Base-by-base conservation (phyloP, 2,113 vertebrate genomes). In the Fulmarus glacialis region DNA sequence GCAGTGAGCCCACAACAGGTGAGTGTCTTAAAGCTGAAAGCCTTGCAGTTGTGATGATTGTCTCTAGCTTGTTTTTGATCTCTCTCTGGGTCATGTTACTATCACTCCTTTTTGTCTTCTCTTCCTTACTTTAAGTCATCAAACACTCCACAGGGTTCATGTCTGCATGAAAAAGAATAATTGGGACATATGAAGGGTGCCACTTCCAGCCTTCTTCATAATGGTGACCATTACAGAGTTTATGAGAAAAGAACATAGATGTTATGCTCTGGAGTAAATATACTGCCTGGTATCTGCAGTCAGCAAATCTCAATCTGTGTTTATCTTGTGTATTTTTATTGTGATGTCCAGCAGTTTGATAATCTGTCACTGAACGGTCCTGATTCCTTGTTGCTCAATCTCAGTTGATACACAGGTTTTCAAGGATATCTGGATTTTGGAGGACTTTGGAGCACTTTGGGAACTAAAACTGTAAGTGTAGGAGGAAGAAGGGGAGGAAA, bases 31-130 rank as follows among this genome's bases (percentile, higher is more conserved):
- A 29, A 52, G 43, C 12, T 15, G 43, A 22, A 80, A 68, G 16
- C 8, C 24, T 77, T 83, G 38, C 17, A 38, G 43, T 67, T 67
- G 11, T 36, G 12, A 36, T 70, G 45, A 10, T 18, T 55, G 15
- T 43, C 13, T 66, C 24, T n/a, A 32, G 48, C 12, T 82, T 64
- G 16, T 20, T 85, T 85, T 70, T 0, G 0, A 1, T 29, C 11
- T 79, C 8, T 75, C 8, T 80, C 29, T 77, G 60, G 19, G 16
- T 64, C 21, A 29, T 73, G 11, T 84, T 81, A 22, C 27, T 63
- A 21, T 62, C 23, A 9, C 7, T 87, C 8, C 10, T 32, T 55
- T 75, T 45, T 50, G 29, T 53, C 34, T 82, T 91, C 6, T 74
- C 15, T 89, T 71, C n/a, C 36, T 75, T 82, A 43, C 8, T 73